Conservation (phyloP, 2,113 vertebrate genomes). For the Perca flavescens region DNA sequence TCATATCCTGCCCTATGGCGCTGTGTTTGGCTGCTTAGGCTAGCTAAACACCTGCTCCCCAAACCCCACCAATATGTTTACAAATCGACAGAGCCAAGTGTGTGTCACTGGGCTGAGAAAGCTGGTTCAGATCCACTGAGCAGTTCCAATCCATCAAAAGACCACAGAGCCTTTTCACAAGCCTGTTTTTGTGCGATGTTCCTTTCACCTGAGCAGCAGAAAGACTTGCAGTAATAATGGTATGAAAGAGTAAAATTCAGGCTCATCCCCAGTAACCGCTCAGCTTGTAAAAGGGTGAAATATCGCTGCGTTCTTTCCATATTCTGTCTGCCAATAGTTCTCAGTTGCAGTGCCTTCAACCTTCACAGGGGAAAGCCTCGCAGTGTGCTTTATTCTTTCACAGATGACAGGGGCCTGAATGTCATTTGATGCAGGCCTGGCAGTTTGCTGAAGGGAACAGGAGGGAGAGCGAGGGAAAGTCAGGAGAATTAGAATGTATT, state of each 20-base stretch:
- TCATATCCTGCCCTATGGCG: constrained; percentile 16
- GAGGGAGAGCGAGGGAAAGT: constrained; percentile 33
- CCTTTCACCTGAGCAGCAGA: constrained; percentile 42
- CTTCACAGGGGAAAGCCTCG: constrained; percentile 43
- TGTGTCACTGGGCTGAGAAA: constrained; percentile 44
- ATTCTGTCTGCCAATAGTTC: constrained; percentile 41
- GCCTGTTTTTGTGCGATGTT: constrained; percentile 47
- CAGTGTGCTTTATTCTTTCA: constrained; percentile 37
- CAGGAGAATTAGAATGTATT: constrained; percentile 77
- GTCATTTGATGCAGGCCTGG: constrained; percentile 64
- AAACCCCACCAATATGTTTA: constrained; percentile 59
- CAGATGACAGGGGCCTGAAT: constrained; percentile 61
- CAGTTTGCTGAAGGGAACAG: constrained; percentile 32
- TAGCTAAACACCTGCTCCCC: constrained; percentile 35
- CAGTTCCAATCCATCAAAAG: constrained; percentile 30
- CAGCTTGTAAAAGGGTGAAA: constrained; percentile 45
- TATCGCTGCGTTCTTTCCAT: constrained; percentile 21
- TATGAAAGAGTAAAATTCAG: constrained; percentile 29
- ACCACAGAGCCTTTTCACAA: constrained; percentile 46
- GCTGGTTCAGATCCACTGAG: constrained; percentile 38
- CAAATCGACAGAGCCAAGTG: constrained; percentile 62
- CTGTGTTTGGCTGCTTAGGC: constrained; percentile 36
- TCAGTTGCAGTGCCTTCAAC: constrained; percentile 37
- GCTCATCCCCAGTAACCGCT: constrained; percentile 20
- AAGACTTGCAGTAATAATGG: constrained; percentile 20